These are phyloP conservation scores for Phocides pigmalion DNA, from an alignment of 1,140 invertebrate genomes.

Conservation along the genomic window DNA sequence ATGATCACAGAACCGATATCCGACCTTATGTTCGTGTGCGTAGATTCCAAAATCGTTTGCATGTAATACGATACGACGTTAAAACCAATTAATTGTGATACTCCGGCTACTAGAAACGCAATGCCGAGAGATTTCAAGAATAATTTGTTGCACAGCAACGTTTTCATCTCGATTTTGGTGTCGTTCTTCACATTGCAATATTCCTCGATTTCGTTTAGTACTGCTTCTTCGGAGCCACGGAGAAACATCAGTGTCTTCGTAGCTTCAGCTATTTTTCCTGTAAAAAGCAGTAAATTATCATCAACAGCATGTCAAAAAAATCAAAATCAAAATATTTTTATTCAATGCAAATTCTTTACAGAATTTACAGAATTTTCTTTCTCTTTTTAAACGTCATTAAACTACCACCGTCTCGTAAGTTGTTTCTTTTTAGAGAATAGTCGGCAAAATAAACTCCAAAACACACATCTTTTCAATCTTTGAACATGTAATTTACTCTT, in stretches of 20 bases:
- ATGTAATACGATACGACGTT: constrained; percentile 57
- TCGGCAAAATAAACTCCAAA: too few species aligned
- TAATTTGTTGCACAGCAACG: constrained; percentile 56
- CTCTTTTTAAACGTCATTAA: too few species aligned
- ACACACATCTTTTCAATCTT: too few species aligned
- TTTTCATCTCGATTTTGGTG: constrained; percentile 38
- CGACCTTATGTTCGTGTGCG: constrained; percentile 84
- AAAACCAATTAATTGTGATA: constrained; percentile 86
- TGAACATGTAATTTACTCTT: too few species aligned
- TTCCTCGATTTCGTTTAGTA: constrained; percentile 43
- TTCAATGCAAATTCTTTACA: too few species aligned
- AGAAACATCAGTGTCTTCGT: constrained; percentile 36
- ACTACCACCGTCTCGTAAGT: too few species aligned
- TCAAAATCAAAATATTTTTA: too few species aligned
- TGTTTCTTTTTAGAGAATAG: too few species aligned
- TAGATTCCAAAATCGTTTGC: constrained; percentile 86
- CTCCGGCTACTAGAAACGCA: constrained; percentile 82
- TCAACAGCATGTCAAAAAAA: too few species aligned
- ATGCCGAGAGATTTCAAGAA: constrained; percentile 82
- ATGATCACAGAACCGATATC: constrained; percentile 87
- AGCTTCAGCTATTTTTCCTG: constrained; percentile 43
- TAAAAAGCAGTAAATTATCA: constrained; percentile 33
- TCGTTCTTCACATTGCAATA: constrained; percentile 25
- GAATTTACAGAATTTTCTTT: too few species aligned
- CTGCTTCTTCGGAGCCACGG: constrained; percentile 41